Evolutionary conservation across 37 sponge, comb jelly and placozoan species (phyloP), one percentile per base, ranked within the genome.

Genomic region (Theonella swinhoei): DNA sequence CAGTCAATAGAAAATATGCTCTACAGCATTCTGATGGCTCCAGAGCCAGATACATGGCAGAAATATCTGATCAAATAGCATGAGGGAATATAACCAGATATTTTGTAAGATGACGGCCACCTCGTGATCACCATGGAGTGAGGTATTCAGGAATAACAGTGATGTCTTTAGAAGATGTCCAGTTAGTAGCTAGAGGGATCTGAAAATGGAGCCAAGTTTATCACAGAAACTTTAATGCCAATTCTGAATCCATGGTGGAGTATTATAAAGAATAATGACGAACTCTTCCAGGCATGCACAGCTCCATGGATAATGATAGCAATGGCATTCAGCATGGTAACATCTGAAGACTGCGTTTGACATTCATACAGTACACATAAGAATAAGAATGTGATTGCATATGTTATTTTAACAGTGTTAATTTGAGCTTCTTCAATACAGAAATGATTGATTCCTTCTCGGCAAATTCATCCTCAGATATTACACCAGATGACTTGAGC

Each of bases 311-410:
- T 9, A 58, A 54, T 76, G 19, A 19, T 76, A 58, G 32, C 28
- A 28, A 58, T 58, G 60, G 77, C 62, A 76, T 76, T 76, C 35
- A 11, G 59, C 9, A 43, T 76, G 54, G 62, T 76, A 58, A 43
- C 77, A 42, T 26, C 31, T 30, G 62, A 76, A 42, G 60, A 76
- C 60, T 76, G 77, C 30, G 9, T 14, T 76, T 25, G 32, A 20
- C 47, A 58, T 76, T 54, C 60, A 29, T 72, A 23, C 40, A 29
- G 23, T 72, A 72, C 9, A 36, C 11, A 72, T 20, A 33, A 36
- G 34, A 5, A 72, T 72, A n/a, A n/a, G n/a, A n/a, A n/a, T 14
- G 28, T 67, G 31, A 67, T 14, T 67, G 20, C 61, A 59, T 22
- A 22, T 20, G 20, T 59, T 58, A 20, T 58, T n/a, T n/a, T n/a